These are phyloP conservation scores for Agrotis segetum DNA, from an alignment of 2,888 invertebrate species.

Conservation along the genomic window DNA sequence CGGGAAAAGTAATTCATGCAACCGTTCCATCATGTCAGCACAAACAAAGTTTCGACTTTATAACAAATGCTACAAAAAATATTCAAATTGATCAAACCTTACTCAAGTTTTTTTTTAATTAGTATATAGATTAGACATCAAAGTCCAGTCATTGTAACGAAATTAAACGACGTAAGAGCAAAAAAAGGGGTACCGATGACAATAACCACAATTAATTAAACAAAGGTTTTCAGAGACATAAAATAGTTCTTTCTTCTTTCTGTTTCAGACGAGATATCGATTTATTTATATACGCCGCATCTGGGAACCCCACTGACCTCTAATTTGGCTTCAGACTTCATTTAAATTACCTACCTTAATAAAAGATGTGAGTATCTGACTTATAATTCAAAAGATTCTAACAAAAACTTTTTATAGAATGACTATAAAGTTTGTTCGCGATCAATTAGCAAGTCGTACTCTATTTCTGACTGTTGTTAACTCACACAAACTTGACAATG, in stretches of 20 bases:
- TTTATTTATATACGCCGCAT: too few species aligned
- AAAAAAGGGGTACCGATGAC: too few species aligned
- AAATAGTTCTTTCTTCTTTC: too few species aligned
- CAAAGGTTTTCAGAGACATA: background rate
- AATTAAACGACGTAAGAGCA: background rate
- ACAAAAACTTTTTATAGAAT: background rate
- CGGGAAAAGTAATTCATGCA: too few species aligned
- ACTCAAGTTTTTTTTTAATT: slow-evolving; percentile 4
- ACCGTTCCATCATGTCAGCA: too few species aligned
- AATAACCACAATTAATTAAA: background rate
- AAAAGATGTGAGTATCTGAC: background rate
- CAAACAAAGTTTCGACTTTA: too few species aligned
- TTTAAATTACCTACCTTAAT: background rate
- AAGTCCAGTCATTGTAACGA: background rate
- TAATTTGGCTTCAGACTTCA: too few species aligned
- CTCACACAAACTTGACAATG: slow-evolving; percentile 17
- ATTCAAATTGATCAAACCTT: too few species aligned
- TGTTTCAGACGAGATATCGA: too few species aligned
- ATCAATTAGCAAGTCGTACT: slow-evolving; percentile 19
- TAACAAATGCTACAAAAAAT: too few species aligned
- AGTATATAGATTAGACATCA: background rate
- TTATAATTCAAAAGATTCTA: background rate
- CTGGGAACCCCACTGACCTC: too few species aligned
- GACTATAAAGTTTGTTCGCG: background rate
- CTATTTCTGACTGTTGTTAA: background rate